Evolutionary conservation across 2,888 invertebrate species (phyloP), one percentile per base, ranked within the genome.

Genomic region (Camptogramma bilineatum): DNA sequence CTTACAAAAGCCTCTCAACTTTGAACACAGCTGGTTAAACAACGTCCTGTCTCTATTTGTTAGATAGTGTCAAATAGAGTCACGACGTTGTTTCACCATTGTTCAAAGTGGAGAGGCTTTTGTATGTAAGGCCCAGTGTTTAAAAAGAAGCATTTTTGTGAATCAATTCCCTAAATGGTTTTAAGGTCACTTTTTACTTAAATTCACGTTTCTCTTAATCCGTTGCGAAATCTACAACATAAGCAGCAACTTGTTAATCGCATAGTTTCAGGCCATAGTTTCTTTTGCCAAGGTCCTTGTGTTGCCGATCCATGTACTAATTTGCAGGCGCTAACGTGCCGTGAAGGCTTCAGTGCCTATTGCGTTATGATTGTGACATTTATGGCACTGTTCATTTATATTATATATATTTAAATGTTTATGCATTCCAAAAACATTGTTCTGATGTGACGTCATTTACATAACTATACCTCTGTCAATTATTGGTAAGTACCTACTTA

Each of bases 321-420:
- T 73, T 73, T 68, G 66, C 67, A 62, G 66, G 67, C 67, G 69
- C 64, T 71, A 70, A 73, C 69, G 39, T 52, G 44, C 73, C 73
- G 69, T 69, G 73, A 73, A 73, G 73, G 69, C 68, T 73, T 73
- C 68, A 65, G 67, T 56, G 44, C 46, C 50, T 47, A 58, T 71
- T 68, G 68, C 64, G 64, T 64, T 65, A 64, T 58, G 55, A 54
- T 58, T 66, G 66, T 64, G 62, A 59, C 56, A 59, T 67, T 60
- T 28, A 42, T 54, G 46, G 57, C 21, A 48, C 18, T 39, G 42
- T 21, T 54, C 24, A 13, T 10, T 39, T 39, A 39, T 39, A 9
- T 39, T 39, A 39, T 39, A 13, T 7, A 13, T 28, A 28, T 42
- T 18, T 19, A 1, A 21, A 42, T n/a, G 10, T 53, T 60, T 60